Base-by-base conservation (phyloP, 2,888 invertebrate genomes). In the Ichneumoninae sp. region DNA sequence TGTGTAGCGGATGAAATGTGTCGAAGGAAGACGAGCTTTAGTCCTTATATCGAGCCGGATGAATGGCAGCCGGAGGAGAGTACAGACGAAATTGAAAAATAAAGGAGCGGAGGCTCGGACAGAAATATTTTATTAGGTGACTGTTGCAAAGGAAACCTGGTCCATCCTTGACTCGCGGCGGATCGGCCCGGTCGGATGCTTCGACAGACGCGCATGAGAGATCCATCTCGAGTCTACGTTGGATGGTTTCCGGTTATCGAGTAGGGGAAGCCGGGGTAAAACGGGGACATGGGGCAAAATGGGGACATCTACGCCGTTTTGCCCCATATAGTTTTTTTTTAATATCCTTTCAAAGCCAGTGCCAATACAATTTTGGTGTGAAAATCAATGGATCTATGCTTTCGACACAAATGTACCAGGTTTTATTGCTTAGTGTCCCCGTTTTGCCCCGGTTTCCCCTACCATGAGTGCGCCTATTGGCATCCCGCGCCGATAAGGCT, bases 71-170 rank as follows among this genome's bases (percentile, higher is more conserved):
- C 33, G 30, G 57, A 40, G 16, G 19, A 2, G 47, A 66, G 76
- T 16, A 68, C 40, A 7, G 57, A 47, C 60, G 30, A 78, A 69
- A 70, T 47, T 78, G 22, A 36, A 62, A 70, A 78, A 70, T 77
- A 77, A 57, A 68, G 44, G 30, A 36, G 44, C 68, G 44, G 26
- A 16, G 22, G 47, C 3, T 3, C 57, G 19, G 4, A 26, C 13
- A 22, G 54, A 57, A 26, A 57, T 13, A 26, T 7, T 26, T 10
- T 57, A 47, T 47, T 16, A 16, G 16, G 44, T 16, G 44, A 3
- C 44, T 4, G 44, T 47, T 47, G 16, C 16, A 0, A 47, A 47
- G 44, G 16, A 47, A 47, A 16, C 16, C 13, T 16, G 44, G 44
- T 16, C 44, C 44, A 47, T 47, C 44, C 13, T 47, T 4, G 13